Base-by-base conservation (phyloP, 2,113 vertebrate species). In the Phyllostomus hastatus region DNA sequence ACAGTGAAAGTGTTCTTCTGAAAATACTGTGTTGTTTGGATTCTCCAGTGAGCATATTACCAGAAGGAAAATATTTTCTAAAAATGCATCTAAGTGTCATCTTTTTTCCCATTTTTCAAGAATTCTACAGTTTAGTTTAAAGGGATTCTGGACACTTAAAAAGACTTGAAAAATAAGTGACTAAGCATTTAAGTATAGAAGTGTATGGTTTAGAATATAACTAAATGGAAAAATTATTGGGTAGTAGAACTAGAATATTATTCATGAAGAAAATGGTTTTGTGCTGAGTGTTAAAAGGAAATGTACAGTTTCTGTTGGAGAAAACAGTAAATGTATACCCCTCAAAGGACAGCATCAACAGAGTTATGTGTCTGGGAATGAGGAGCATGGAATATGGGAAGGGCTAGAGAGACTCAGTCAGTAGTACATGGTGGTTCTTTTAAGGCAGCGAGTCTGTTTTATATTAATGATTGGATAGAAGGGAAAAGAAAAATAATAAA, bases 131-230 rank as follows among this genome's bases (percentile, higher is more conserved):
- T 91, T 92, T 78, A 76, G 22, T 72, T 82, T 64, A 87, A 91
- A 90, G 67, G 66, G 35, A 70, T 76, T 61, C 59, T 95, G 26
- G 26, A 81, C 15, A n/a, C 72, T 94, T 81, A 82, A 57, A 91
- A 97, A 93, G 52, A 72, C 41, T 31, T 91, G 20, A 95, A 97
- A 97, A 97, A 66, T 86, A 76, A 95, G 41, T 81, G 11, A 85
- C 54, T 69, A 43, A 92, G 8, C 17, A 97, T 35, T 86, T 75
- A 69, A 75, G 17, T 94, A 22, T 91, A 57, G 95, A 95, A 59
- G 43, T 64, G 1, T n/a, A 10, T 90, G 17, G 4, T 73, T 43
- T 26, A 70, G 73, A 12, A 22, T 90, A 14, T 80, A 70, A 80
- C 24, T 57, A 75, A 78, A 92, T 78, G 26, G 59, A 54, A 64